phyloP scores from a whole-genome alignment of 2,888 invertebrate species.

The Cataglyphis albicans region DNA sequence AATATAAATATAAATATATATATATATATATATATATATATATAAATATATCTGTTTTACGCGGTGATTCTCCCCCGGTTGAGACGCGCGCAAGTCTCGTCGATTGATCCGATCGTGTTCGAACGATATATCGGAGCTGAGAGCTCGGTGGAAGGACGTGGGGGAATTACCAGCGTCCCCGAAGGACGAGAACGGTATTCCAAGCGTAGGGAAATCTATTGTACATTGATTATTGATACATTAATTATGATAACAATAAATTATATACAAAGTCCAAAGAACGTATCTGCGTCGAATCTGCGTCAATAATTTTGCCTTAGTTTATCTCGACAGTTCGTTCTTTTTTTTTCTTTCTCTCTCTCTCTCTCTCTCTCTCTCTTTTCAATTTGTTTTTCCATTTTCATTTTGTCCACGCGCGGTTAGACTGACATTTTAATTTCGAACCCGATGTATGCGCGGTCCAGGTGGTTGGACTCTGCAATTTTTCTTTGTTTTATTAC shows the following conservation, averaged over 20 bases:
- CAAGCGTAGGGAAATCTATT: conserved; percentile 85
- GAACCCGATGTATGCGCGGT: neutral
- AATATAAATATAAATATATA: conserved; percentile 43
- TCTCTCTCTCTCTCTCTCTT: conserved; percentile 1
- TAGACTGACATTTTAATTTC: conserved; percentile 50
- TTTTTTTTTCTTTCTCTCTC: conserved; percentile 29
- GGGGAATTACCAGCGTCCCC: conserved; percentile 70
- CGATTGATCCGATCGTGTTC: conserved; percentile 52
- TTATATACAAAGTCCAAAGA: conserved; percentile 84
- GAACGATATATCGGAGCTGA: conserved; percentile 36
- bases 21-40: conserved; percentile 62
- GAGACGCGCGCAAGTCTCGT: conserved; percentile 43
- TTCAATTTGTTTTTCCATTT: conserved; percentile 47
- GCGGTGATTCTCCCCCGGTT: conserved; percentile 69
- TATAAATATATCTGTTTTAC: conserved; percentile 61
- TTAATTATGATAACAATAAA: conserved; percentile 85
- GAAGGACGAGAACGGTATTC: conserved; percentile 77
- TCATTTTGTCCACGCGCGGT: conserved; percentile 32
- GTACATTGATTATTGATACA: conserved; percentile 86
- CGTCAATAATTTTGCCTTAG: conserved; percentile 76
- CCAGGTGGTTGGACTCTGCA: conserved; percentile 11
- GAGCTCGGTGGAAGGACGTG: conserved; percentile 34
- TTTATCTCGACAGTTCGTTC: conserved; percentile 34
- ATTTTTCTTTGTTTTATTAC: conserved; percentile 24
- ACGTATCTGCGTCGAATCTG: conserved; percentile 44